Base-by-base conservation (phyloP, 2,888 invertebrate species). In the Oeneis ivallda region DNA sequence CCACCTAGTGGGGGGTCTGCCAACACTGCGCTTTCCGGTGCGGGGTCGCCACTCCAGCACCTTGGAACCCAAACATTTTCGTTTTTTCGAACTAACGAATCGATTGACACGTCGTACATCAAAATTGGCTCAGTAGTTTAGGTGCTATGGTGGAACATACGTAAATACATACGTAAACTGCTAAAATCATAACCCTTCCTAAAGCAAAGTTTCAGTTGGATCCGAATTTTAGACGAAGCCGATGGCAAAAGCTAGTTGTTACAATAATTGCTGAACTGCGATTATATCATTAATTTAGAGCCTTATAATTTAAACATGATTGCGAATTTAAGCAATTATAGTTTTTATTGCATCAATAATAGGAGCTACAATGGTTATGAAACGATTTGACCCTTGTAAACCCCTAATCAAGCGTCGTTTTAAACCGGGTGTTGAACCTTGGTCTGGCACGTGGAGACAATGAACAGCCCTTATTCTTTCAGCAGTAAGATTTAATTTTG, bases 361-460 rank as follows among this genome's bases (percentile, higher is more conserved):
- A 64, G 4, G 37, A 52, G n/a, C 11, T 34, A 39, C 19, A 59
- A 59, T 60, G 4, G 58, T 39, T 17, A 37, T 10, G 7, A 19
- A 34, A 13, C 32, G 34, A 37, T 17, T n/a, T 53, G 53, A 67
- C 62, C 62, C 47, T 59, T 68, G 53, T 63, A 65, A 56, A 68
- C 59, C 59, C 50, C 65, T 68, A 68, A 65, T 65, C 60, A 65
- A 68, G 68, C 65, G 26, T 58, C 64, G 47, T 59, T 54, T 64
- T 65, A 60, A 69, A 60, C 62, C 66, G 74, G 71, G 66, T 72
- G 65, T 72, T 74, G 74, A 72, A 74, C 74, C 71, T 71, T 72
- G 73, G 70, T 71, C 72, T 65, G 68, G 64, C 71, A 71, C 71
- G 69, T 72, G 72, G 45, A 63, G 49, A 50, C 11, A 41, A 59